Percentiles rank a stretch among this genome's conserved stretches.
These are phyloP conservation scores for Hipparchia semele DNA, from an alignment of 2,888 invertebrate species.

Conservation along the genomic window DNA sequence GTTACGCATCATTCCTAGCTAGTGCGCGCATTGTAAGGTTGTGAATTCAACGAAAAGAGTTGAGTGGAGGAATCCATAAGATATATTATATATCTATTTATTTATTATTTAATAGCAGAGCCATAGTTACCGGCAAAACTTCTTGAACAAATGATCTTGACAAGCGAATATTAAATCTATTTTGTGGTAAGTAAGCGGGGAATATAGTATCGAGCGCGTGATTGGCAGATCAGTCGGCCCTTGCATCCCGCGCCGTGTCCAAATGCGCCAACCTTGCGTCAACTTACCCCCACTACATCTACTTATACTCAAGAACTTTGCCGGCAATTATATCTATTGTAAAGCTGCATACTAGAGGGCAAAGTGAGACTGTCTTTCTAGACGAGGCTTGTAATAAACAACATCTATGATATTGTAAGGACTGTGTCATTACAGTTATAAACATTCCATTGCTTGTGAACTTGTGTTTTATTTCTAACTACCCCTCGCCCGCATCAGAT, in stretches of 20 bases:
- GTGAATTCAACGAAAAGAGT: conserved; percentile 53
- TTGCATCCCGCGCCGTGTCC: too few species aligned
- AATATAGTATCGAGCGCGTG: too few species aligned
- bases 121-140: background rate
- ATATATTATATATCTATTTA: conserved; percentile 31
- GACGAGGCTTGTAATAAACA: conserved; percentile 58
- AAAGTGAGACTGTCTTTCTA: conserved; percentile 59
- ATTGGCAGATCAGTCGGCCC: too few species aligned
- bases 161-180: too few species aligned
- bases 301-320: too few species aligned
- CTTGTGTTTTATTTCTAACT: conserved; percentile 61
- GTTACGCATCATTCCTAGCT: conserved; percentile 32
- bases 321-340: conserved; percentile 1
- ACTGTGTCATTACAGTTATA: conserved; percentile 76
- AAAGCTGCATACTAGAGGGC: conserved; percentile 30
- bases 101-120: conserved; percentile 12
- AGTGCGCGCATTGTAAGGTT: conserved; percentile 48
- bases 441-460: conserved; percentile 81
- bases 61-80: conserved; percentile 29
- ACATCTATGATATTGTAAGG: conserved; percentile 64
- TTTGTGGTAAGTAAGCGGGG: too few species aligned
- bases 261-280: too few species aligned
- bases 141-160: too few species aligned
- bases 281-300: too few species aligned
- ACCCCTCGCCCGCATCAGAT: background rate